Evolutionary conservation across 2,888 invertebrate species (phyloP), one percentile per base, ranked within the genome.

Genomic region (Meteorus colon): DNA sequence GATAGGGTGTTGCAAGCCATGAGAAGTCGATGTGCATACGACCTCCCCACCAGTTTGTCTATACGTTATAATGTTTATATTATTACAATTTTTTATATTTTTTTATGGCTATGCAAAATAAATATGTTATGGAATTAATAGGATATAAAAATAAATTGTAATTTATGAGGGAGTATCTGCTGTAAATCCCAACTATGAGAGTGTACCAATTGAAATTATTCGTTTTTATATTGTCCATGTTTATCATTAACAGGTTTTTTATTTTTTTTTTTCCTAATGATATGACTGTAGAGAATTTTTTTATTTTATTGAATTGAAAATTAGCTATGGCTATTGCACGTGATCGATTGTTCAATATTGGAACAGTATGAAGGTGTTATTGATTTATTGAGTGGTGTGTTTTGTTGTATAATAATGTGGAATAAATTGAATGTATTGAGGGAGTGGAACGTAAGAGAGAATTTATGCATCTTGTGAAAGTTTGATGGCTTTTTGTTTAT

Each of bases 1-100:
- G 29, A 55, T 79, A 84, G 86, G 86, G 86, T 87, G 86, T 87
- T 83, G 87, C 84, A 87, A 87, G 85, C 80, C 82, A 41, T 31
- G 73, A 84, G 85, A 84, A 86, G 84, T 82, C 82, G 80, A 80
- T 79, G 77, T 77, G 72, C 48, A 48, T 19, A 55, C 62, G 14
- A 27, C 75, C 67, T 65, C 67, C 67, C 59, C 51, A 65, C 74
- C 67, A 73, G 77, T 41, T 37, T 37, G 71, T 68, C 34, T 62
- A 19, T 60, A n/a, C n/a, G 65, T 77, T 81, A 75, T 81, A 84
- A 82, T 85, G 85, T 85, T 86, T 82, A 84, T 83, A 2, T 63
- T 83, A 82, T 31, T 31, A 41, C 80, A 83, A 86, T 86, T 86
- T 77, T 65, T 65, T 34, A 4, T 6, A 41, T 77, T 76, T 34